phyloP scores from a whole-genome alignment of 53 echinoderm and acorn worm genomes.

The Patiria pectinifera region DNA sequence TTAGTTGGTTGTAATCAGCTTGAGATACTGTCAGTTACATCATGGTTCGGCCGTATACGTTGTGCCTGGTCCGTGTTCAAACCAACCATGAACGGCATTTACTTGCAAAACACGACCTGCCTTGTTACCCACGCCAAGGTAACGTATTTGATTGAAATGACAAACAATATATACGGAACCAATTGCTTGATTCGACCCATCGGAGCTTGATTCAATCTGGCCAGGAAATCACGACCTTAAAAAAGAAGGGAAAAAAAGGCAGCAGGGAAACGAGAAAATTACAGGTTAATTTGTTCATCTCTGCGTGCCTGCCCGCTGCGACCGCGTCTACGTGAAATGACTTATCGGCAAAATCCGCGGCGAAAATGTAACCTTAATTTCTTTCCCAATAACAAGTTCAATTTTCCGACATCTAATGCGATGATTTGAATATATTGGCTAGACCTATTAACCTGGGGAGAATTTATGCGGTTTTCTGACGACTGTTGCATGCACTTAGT shows the following conservation, averaged over 20 bases:
- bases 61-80: no score
- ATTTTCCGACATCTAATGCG: slow-evolving; percentile 16
- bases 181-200: background rate
- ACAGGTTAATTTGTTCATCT: background rate
- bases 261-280: background rate
- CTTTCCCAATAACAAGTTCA: background rate
- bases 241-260: background rate
- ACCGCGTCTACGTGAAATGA: slow-evolving; percentile 2
- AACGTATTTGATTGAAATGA: background rate
- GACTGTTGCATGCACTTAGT: slow-evolving; percentile 8
- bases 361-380: slow-evolving; percentile 31
- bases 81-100: no score
- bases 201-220: background rate
- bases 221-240: background rate
- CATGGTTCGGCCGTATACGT: no score
- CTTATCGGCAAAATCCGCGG: slow-evolving; percentile 3
- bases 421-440: background rate
- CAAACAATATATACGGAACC: background rate
- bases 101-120: background rate
- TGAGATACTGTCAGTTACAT: background rate
- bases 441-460: background rate
- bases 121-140: background rate
- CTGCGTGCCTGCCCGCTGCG: background rate
- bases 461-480: background rate
- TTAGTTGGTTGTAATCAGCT: no score